These are phyloP conservation scores for Drosophila borborema DNA, from an alignment of 2,888 invertebrate species.

Conservation along the genomic window DNA sequence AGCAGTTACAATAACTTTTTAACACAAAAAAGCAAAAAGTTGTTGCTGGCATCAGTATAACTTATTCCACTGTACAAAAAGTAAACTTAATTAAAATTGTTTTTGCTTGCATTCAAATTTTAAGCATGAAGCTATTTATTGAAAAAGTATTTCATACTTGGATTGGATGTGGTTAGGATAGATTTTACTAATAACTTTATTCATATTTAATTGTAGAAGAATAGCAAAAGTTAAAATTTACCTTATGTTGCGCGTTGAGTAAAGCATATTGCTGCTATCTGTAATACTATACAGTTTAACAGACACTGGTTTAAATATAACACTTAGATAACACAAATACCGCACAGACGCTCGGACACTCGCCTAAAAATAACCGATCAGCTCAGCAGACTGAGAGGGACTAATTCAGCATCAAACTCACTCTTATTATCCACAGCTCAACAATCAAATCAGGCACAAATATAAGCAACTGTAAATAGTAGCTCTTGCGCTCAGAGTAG, in stretches of 20 bases:
- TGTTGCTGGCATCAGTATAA: slow-evolving; percentile 11
- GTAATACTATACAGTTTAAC: background rate
- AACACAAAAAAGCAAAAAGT: background rate
- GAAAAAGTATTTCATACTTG: background rate
- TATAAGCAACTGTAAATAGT: background rate
- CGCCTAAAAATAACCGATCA: background rate
- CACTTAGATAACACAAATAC: background rate
- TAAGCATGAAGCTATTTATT: slow-evolving; percentile 1
- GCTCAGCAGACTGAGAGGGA: background rate
- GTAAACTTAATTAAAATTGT: slow-evolving; percentile 39
- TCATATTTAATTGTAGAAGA: background rate
- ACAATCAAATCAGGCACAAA: background rate
- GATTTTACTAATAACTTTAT: background rate
- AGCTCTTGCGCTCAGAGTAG: background rate
- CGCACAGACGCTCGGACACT: background rate
- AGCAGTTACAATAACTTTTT: slow-evolving; percentile 51
- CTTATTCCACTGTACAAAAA: slow-evolving; percentile 5
- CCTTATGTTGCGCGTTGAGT: background rate
- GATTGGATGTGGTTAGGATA: background rate
- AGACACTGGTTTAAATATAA: background rate
- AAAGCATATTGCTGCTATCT: background rate
- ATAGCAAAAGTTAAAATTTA: background rate
- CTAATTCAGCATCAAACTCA: too few species aligned
- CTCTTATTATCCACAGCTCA: background rate
- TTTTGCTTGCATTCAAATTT: slow-evolving; percentile 3